Evolutionary conservation across 2,113 vertebrate species (phyloP).

Genomic region (Bubo blakistoni): DNA sequence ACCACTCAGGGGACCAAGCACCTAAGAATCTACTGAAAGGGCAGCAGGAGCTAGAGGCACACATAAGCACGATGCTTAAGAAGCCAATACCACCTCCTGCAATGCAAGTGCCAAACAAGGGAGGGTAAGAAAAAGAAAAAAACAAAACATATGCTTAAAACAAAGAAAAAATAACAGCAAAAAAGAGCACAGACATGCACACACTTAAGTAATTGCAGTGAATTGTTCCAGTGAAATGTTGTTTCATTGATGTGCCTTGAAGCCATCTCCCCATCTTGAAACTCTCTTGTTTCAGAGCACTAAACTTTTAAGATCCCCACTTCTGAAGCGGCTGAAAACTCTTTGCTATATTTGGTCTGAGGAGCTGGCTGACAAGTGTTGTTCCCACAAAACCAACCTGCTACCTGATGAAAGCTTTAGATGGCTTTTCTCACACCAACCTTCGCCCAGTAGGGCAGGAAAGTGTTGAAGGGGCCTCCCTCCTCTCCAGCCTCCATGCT

Average conservation of each 20-base stretch:
- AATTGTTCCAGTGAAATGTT: not conserved
- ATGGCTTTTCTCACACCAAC: not conserved
- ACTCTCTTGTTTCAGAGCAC: not conserved
- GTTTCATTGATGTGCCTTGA: not conserved
- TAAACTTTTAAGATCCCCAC: not conserved
- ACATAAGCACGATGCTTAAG: not conserved
- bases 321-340: not conserved
- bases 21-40: not conserved
- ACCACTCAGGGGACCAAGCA: not conserved
- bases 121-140: not conserved
- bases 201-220: not conserved
- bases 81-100: not conserved
- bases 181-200: not conserved
- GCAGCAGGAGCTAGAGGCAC: not conserved
- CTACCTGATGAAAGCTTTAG: not conserved
- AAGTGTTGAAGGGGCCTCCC: not conserved
- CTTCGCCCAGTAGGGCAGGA: not conserved
- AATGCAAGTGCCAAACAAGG: not conserved
- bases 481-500: not conserved
- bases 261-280: not conserved
- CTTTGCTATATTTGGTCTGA: not conserved
- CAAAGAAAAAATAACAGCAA: not conserved
- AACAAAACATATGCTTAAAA: not conserved
- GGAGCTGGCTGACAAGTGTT: not conserved
- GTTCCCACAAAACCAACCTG: not conserved